Base-by-base conservation (phyloP, 2,888 invertebrate species). In the Drosophila suboccidentalis region DNA sequence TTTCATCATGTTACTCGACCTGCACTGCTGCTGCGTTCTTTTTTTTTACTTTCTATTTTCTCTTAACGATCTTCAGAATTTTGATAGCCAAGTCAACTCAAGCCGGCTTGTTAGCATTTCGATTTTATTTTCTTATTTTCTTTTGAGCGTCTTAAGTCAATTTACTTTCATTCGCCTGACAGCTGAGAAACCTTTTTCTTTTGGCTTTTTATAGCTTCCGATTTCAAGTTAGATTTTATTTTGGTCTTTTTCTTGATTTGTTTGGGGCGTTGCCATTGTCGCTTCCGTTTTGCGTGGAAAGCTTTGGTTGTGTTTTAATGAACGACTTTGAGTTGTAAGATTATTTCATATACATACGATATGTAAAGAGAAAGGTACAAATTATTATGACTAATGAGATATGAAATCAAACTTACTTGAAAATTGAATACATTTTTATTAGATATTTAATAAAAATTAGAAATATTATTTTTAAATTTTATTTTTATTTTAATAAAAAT, bases 1-100 rank as follows among this genome's bases (percentile, higher is more conserved):
- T 87, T 87, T 75, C 50, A 47, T 15, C 50, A 19, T 19, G 19
- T 50, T 50, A 19, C 50, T 47, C n/a, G 53, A 38, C 26, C 38
- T 39, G 53, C 53, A 51, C 51, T 44, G 64, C 19, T 36, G 61
- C 64, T 51, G 66, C 41, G 71, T 80, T 77, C 75, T 80, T 29
- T 77, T 80, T 77, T 77, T 85, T 86, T 85, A 87, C 87, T 87
- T 86, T 86, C 85, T 85, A 75, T 85, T 86, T 86, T 87, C 71
- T 73, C 75, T 71, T 79, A 64, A 78, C 50, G 65, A 61, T 60
- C 62, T 63, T 46, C 44, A 87, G 87, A 84, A 85, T 85, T 70
- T 72, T 66, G 63, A 73, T 71, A 41, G 64, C 22, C 62, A 32
- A 32, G 11, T 34, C 53, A 39, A 54, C 19, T 8, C 44, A 34